phyloP scores from a whole-genome alignment of 53 echinoderm and acorn worm species.

The Arbacia lixula region DNA sequence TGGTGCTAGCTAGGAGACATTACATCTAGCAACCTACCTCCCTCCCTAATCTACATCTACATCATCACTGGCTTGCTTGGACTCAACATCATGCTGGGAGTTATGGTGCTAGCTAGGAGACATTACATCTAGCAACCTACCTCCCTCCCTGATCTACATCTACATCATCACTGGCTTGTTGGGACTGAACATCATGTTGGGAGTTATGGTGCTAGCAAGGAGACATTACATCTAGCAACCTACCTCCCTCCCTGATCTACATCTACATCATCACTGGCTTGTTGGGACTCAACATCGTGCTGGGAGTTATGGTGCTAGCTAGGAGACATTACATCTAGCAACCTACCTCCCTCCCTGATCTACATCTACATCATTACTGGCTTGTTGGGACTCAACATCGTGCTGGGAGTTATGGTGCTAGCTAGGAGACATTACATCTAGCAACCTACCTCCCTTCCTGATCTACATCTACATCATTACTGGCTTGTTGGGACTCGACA shows the following conservation, averaged over 20 bases:
- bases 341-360: background rate
- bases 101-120: slow-evolving; percentile 77
- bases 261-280: slow-evolving; percentile 82
- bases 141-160: too few relatives aligned
- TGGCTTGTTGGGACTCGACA: slow-evolving; percentile 73
- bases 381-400: slow-evolving; percentile 78
- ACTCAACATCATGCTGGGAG: slow-evolving; percentile 80
- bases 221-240: slow-evolving; percentile 71
- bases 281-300: slow-evolving; percentile 81
- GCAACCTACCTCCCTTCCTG: background rate
- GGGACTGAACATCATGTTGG: slow-evolving; percentile 82
- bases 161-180: slow-evolving; percentile 80
- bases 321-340: slow-evolving; percentile 80
- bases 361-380: slow-evolving; percentile 83
- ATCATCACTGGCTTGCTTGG: slow-evolving; percentile 78
- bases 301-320: slow-evolving; percentile 73
- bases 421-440: slow-evolving; percentile 84
- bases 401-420: slow-evolving; percentile 75
- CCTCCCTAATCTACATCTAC: too few relatives aligned
- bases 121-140: slow-evolving; percentile 63
- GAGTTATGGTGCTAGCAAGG: slow-evolving; percentile 75
- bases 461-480: slow-evolving; percentile 88
- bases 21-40: too few relatives aligned
- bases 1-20: too few relatives aligned
- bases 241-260: background rate